Evolutionary conservation across 30 jellyfish, hydroid and myxozoan species (phyloP).

Genomic region (Turritopsis dohrnii): DNA sequence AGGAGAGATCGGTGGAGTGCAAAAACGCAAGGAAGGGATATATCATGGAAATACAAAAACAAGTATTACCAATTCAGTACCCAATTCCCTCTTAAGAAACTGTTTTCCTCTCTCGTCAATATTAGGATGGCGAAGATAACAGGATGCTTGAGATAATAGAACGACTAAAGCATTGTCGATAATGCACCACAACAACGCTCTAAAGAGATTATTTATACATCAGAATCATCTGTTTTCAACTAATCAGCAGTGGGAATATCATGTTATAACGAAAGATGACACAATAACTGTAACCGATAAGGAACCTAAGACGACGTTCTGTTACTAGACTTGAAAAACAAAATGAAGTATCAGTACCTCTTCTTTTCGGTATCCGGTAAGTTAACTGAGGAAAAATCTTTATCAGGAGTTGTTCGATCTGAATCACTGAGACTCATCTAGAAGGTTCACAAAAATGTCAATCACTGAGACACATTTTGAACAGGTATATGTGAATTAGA

Average conservation of each 20-base stretch:
- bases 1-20: neutral
- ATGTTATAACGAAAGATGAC: too few species aligned
- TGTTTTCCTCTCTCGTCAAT: conserved; percentile 64
- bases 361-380: conserved; percentile 14
- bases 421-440: conserved; percentile 25
- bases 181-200: conserved; percentile 28
- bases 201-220: neutral
- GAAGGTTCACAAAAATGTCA: neutral
- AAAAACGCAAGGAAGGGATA: neutral
- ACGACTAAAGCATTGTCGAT: conserved; percentile 70
- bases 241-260: too few species aligned
- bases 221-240: neutral
- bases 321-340: too few species aligned
- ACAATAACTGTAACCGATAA: too few species aligned
- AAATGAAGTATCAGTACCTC: too few species aligned
- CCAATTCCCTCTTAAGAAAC: conserved; percentile 70
- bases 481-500: neutral
- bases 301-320: too few species aligned
- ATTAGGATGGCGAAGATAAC: conserved; percentile 57
- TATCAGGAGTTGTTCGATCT: conserved; percentile 29
- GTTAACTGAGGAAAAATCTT: neutral
- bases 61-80: conserved; percentile 80
- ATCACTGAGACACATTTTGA: too few species aligned
- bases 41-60: neutral
- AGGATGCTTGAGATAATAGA: conserved; percentile 76